phyloP scores from a whole-genome alignment of 2,888 invertebrate species.

The Acholoe squamosa region DNA sequence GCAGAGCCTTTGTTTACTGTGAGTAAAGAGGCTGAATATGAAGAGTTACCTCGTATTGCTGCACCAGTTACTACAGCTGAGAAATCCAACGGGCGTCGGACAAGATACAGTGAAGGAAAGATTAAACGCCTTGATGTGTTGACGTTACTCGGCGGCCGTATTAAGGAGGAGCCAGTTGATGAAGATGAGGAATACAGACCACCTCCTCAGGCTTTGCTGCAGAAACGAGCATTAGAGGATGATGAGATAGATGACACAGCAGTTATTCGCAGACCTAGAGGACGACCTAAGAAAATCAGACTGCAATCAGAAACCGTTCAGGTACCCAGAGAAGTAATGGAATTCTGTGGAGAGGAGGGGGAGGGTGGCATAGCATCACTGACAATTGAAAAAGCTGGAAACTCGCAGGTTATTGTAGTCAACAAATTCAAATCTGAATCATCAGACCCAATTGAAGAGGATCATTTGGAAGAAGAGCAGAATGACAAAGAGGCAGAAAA shows the following conservation, averaged over 20 bases:
- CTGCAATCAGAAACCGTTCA: not conserved
- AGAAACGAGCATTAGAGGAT: not conserved
- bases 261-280: not conserved
- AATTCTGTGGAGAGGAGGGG: not conserved
- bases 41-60: constrained; percentile 37
- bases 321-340: not conserved
- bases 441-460: not conserved
- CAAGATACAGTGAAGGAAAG: constrained; percentile 25
- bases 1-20: not conserved
- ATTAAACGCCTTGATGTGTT: constrained; percentile 40
- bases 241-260: not conserved
- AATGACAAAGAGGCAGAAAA: not conserved
- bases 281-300: not conserved
- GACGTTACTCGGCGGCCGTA: constrained; percentile 38
- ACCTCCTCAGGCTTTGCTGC: not conserved
- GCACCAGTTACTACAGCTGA: not conserved
- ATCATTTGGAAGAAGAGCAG: not conserved
- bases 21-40: constrained; percentile 22
- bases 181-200: constrained; percentile 42
- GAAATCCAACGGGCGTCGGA: not conserved
- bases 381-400: not conserved
- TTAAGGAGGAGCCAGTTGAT: constrained; percentile 50
- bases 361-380: not conserved
- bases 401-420: not conserved
- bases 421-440: not conserved